Evolutionary conservation across 2,888 invertebrate genomes (phyloP), one percentile per base, ranked within the genome.

Genomic region (Patella caerulea): DNA sequence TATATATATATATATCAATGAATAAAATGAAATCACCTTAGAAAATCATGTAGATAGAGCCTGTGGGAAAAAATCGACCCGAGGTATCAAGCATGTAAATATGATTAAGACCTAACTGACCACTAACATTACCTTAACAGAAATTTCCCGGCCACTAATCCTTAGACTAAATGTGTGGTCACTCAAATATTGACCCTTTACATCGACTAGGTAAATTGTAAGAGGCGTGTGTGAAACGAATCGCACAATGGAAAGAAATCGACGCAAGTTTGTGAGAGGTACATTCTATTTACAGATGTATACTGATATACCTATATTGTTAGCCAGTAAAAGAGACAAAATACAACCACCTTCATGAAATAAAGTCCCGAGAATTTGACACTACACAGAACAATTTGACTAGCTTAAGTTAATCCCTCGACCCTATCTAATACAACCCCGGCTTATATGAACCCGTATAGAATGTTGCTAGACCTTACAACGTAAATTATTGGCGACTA

Each of bases 131-230:
- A 24, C 65, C 65, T 65, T 9, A 65, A 24, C 19, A 65, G 24
- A 59, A 24, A 19, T 45, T 45, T 45, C 9, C 45, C 45, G 7
- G 24, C 65, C 11, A 14, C 24, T 65, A 65, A 65, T 65, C 65
- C 65, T 24, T 65, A 11, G 24, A 65, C 65, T 65, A 24, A 65
- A 65, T 65, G 65, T 65, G 65, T 65, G 65, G 65, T 65, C 65
- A 65, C 24, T 65, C 65, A 65, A 24, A 65, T 65, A 65, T 65
- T 65, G 65, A 65, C 65, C 65, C 59, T 14, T 65, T 24, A 65
- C 65, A 24, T 65, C 65, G 65, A 65, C 65, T 14, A 65, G 65
- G 24, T 65, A 65, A 65, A 65, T 65, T 65, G 65, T 19, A n/a
- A 65, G 65, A 65, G 65, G 65, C 65, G 65, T 65, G 24, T 65